Conservation (phyloP, 2,113 vertebrate species). For the Calyptommatus sinebrachiatus region DNA sequence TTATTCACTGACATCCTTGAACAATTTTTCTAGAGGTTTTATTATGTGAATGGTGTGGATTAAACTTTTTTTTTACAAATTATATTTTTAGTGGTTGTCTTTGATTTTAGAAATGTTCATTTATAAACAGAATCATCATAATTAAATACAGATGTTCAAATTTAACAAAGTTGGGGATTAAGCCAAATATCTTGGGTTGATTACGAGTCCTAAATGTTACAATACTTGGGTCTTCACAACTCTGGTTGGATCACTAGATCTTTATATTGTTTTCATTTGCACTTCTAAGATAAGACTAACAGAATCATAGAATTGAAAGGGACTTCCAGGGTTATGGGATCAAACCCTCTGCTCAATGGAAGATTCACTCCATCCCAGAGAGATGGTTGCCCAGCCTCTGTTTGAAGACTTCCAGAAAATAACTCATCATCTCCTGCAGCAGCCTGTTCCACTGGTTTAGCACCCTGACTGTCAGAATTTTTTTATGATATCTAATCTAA, state of each 20-base stretch:
- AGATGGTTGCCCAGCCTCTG: too few species aligned
- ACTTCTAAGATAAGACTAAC: too few species aligned
- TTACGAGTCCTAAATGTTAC: not conserved
- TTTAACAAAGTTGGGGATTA: not conserved
- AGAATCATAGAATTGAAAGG: too few species aligned
- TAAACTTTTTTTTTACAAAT: constrained; percentile 20
- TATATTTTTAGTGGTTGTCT: constrained; percentile 55
- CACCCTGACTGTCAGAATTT: too few species aligned
- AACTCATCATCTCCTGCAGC: too few species aligned
- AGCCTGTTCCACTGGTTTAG: too few species aligned
- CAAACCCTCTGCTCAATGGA: too few species aligned
- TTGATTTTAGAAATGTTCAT: constrained; percentile 40
- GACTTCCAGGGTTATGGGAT: too few species aligned
- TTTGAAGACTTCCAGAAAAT: too few species aligned
- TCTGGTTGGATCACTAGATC: not conserved
- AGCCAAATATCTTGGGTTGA: not conserved
- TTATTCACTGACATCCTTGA: constrained; percentile 67
- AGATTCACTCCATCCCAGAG: too few species aligned
- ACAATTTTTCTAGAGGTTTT: constrained; percentile 45
- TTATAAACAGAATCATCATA: constrained; percentile 31
- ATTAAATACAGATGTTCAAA: not conserved
- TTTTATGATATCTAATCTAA: too few species aligned
- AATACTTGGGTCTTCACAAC: not conserved
- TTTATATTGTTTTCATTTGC: not conserved
- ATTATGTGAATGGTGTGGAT: not conserved